A percentile compares a stretch with the other conserved stretches of the same genome.
Conservation (phyloP, 2,888 invertebrate genomes). For the Amorpha juglandis region DNA sequence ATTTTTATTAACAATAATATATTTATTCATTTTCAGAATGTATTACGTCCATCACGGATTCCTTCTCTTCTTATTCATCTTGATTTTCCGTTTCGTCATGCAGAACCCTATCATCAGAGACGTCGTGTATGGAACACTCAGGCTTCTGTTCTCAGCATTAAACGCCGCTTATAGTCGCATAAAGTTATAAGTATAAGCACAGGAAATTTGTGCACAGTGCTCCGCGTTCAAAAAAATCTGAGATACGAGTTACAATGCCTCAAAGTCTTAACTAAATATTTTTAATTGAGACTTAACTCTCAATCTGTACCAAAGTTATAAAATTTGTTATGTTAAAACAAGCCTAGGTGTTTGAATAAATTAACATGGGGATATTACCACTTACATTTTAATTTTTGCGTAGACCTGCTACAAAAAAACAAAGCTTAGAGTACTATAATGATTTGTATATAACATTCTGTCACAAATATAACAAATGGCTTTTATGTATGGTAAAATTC, state of each 20-base stretch:
- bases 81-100: slow-evolving; percentile 58
- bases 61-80: slow-evolving; percentile 49
- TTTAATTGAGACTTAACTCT: no score
- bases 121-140: slow-evolving; percentile 56
- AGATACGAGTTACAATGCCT: neutral
- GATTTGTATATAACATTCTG: no score
- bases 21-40: slow-evolving; percentile 58
- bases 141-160: slow-evolving; percentile 51
- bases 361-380: no score
- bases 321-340: no score
- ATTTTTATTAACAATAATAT: neutral
- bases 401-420: no score
- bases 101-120: slow-evolving; percentile 53
- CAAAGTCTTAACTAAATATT: no score
- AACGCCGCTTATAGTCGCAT: slow-evolving; percentile 44
- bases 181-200: slow-evolving; percentile 25
- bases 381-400: no score
- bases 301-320: no score
- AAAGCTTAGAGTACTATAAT: no score
- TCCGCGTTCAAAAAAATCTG: neutral
- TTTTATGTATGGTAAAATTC: no score
- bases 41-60: slow-evolving; percentile 62
- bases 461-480: no score
- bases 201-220: neutral
- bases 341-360: no score